Base-by-base conservation (phyloP, 2,797 vertebrate genomes). In the Coilia nasus region DNA sequence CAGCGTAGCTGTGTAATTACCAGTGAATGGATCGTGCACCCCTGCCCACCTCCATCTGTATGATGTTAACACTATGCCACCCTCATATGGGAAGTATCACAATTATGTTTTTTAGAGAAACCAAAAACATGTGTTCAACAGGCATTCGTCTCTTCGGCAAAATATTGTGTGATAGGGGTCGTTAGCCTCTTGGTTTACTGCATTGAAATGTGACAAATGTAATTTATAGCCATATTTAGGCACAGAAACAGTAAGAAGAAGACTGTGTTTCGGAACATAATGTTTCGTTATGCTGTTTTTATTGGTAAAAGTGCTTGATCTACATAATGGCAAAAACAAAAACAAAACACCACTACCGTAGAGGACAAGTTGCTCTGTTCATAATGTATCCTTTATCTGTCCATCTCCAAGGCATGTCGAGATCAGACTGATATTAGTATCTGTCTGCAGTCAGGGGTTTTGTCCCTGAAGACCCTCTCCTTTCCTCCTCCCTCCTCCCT, bases 351-450 rank as follows among this genome's bases (percentile, higher is more conserved):
- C 23, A 21, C 23, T 28, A 12, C 23, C 23, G 12, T 25, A 64
- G 62, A 25, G 28, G 64, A 71, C 31, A 71, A 15, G 64, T 71
- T 17, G 31, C 23, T 25, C 23, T 28, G 23, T 64, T 10, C 62
- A 25, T 15, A 2, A 64, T 64, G 14, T 78, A 44, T 44, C 71
- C 71, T 78, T 35, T 15, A 78, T 19, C 71, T 78, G 44, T 78
- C 82, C n/a, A 71, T 85, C 82, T 78, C 75, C 12, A 80, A 83
- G 83, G 60, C 84, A 75, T 81, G 84, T 81, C 46, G 81, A 81
- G 59, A 83, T 85, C 83, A 83, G 82, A 75, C 67, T 85, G 81
- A 81, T 81, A 50, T 83, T 67, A 67, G 21, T 80, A 81, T 57
- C 54, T 23, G 83, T 71, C 31, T 64, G 21, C 67, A 64, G 44